Evolutionary conservation across 2,888 invertebrate genomes (phyloP).

Genomic region (Azorinus chamasolen): DNA sequence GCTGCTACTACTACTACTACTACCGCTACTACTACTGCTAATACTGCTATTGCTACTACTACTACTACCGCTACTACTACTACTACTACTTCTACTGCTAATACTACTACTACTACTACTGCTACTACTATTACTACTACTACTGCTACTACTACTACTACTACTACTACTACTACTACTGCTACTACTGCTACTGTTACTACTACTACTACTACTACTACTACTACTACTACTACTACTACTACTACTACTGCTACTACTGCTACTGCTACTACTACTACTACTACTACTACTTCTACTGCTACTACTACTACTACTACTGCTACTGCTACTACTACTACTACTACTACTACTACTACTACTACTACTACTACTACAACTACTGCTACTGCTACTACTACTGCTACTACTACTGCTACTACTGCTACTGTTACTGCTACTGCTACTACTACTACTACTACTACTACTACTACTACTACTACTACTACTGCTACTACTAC

Average conservation of each 20-base stretch:
- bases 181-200: background rate
- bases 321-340: constrained; percentile 1
- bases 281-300: constrained; percentile 1
- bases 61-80: background rate
- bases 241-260: constrained; percentile 1
- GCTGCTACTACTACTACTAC: no score
- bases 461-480: constrained; percentile 3
- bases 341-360: constrained; percentile 3
- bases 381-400: background rate
- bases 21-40: no score
- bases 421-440: background rate
- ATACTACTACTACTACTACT: no score
- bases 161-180: constrained; percentile 1
- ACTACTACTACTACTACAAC: constrained; percentile 1
- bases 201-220: constrained; percentile 3
- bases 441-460: background rate
- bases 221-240: constrained; percentile 3
- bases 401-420: background rate
- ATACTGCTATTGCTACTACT: background rate
- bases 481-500: constrained; percentile 1
- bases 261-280: constrained; percentile 1
- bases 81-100: no score
- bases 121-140: background rate
- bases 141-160: constrained; percentile 1
- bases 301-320: constrained; percentile 1